Conservation (phyloP, 2,888 invertebrate genomes). For the Parnassius smintheus region DNA sequence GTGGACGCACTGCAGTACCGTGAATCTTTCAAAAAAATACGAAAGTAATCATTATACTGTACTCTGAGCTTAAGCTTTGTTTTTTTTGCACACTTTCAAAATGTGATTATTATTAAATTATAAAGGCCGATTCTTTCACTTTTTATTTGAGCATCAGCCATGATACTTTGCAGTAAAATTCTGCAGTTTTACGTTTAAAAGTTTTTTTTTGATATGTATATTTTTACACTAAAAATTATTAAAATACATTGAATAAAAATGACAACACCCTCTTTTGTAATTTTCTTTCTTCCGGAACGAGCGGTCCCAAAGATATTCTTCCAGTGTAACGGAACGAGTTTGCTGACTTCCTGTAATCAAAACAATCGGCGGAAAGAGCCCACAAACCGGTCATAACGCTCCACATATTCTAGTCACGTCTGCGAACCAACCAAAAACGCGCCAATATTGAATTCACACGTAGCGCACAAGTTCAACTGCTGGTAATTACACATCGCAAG, state of each 20-base stretch:
- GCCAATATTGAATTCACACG: slow-evolving; percentile 10
- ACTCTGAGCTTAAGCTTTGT: no score
- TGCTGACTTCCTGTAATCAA: slow-evolving; percentile 1
- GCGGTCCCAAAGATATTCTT: no score
- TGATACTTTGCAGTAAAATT: no score
- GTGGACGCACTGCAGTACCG: no score
- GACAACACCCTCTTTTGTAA: not conserved
- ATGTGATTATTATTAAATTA: no score
- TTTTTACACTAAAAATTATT: not conserved
- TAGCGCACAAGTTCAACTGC: not conserved
- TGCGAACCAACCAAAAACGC: not conserved
- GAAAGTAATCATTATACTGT: no score
- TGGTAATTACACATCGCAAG: not conserved
- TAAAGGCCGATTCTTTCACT: no score
- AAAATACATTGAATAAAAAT: not conserved
- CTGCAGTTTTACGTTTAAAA: no score
- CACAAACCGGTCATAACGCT: not conserved
- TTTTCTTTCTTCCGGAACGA: not conserved
- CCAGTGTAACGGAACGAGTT: not conserved
- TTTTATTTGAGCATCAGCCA: no score
- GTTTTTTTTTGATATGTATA: no score
- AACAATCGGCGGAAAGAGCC: slow-evolving; percentile 1
- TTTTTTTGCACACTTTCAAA: no score
- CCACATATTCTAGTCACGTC: slow-evolving; percentile 10
- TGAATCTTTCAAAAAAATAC: no score